These are phyloP conservation scores for Odontothrips loti DNA, from an alignment of 2,888 invertebrate species.

Conservation along the genomic window DNA sequence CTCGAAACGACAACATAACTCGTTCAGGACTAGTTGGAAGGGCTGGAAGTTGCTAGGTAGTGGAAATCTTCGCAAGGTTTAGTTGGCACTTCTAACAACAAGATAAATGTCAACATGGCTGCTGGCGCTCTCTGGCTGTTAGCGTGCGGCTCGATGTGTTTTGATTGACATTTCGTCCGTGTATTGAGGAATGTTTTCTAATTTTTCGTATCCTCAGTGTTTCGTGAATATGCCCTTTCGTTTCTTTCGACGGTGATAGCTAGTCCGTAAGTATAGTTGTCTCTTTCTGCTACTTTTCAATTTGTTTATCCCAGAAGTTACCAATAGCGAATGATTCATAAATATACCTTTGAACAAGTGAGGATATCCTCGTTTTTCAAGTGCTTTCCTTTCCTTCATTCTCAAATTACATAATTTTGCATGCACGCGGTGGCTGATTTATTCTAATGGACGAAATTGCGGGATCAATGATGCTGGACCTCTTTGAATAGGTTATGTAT, in stretches of 20 bases:
- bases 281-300: neutral
- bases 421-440: neutral
- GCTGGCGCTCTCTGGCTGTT: neutral
- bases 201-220: neutral
- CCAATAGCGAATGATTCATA: neutral
- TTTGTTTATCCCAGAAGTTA: neutral
- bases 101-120: neutral
- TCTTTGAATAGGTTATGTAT: neutral
- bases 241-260: neutral
- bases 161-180: conserved; percentile 15
- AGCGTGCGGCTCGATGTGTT: conserved; percentile 14
- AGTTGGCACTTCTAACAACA: neutral
- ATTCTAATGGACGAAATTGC: neutral
- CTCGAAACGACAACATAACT: no score
- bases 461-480: neutral
- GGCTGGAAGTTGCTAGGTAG: no score
- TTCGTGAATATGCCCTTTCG: neutral
- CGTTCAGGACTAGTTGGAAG: no score
- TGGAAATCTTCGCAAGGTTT: no score
- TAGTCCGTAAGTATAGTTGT: neutral
- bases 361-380: neutral
- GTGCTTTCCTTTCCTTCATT: neutral
- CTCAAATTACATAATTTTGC: neutral
- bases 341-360: neutral
- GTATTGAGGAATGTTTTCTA: neutral